These are phyloP conservation scores for Gastracanthus pulcherrimus DNA, from an alignment of 2,888 invertebrate genomes.

Conservation along the genomic window DNA sequence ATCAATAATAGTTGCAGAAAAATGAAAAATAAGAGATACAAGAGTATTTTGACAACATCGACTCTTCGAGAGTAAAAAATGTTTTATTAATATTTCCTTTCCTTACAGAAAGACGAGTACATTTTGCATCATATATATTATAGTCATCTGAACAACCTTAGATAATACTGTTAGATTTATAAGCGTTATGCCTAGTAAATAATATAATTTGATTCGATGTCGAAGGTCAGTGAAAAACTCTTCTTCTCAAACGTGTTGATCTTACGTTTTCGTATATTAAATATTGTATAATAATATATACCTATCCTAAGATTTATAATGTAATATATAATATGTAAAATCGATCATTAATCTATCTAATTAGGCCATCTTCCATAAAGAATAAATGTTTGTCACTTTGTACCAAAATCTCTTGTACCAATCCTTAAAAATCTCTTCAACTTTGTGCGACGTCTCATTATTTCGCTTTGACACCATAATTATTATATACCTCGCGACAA, in stretches of 20 bases:
- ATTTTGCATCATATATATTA: conserved; percentile 10
- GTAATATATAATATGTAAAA: conserved; percentile 16
- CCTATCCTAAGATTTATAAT: conserved; percentile 5
- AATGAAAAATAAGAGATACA: not conserved
- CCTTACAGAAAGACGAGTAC: conserved; percentile 54
- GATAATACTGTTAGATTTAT: conserved; percentile 56
- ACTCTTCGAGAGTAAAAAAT: conserved; percentile 59
- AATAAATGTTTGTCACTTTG: conserved; percentile 42
- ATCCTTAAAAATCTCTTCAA: not conserved
- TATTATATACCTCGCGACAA: conserved; percentile 15
- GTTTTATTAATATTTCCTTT: conserved; percentile 56
- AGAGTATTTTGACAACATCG: not conserved
- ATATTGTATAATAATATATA: not conserved
- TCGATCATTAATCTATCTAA: conserved; percentile 44
- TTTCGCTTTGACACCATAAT: conserved; percentile 8
- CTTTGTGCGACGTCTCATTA: not conserved
- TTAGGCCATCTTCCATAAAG: conserved; percentile 52
- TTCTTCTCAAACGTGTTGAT: conserved; percentile 1
- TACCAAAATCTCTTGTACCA: conserved; percentile 18
- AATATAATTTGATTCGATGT: conserved; percentile 54
- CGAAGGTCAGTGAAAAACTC: conserved; percentile 38
- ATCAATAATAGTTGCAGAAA: not conserved
- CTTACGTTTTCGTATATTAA: not conserved
- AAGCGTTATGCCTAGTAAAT: conserved; percentile 17
- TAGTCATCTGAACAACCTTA: conserved; percentile 50